Evolutionary conservation across 2,888 invertebrate genomes (phyloP), one percentile per base, ranked within the genome.

Genomic region (Lithophane leautieri): DNA sequence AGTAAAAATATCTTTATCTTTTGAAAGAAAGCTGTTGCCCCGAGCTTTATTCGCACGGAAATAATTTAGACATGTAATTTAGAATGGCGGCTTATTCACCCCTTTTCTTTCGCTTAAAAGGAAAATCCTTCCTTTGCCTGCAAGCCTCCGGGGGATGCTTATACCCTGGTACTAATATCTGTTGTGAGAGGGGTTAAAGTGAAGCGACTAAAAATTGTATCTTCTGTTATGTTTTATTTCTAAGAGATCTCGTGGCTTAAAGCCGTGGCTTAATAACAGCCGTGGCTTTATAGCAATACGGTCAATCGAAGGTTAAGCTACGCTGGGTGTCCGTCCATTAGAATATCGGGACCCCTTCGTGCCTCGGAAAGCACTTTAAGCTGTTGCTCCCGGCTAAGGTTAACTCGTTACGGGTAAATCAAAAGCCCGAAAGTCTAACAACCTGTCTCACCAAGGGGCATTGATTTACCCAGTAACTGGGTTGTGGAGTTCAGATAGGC

Each of bases 41-140:
- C 61, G 34, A 69, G 81, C 54, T 66, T 78, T 80, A 80, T 80
- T 70, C 79, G 65, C 61, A 56, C 79, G 79, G 75, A 80, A 75
- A 80, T 80, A 80, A 79, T 79, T 79, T 81, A 69, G 81, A 70
- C 81, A 79, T 80, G 81, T 79, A 70, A 81, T 79, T 79, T 81
- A 70, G 69, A 75, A 80, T 56, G 73, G 75, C 60, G 79, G 81
- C 81, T 79, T 79, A 79, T 75, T 80, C 70, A 44, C 70, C 81
- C 75, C 69, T 80, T 80, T 80, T 69, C 75, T 75, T 68, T 69
- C 34, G 76, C 54, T 74, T 80, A 54, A n/a, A 70, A 66, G 67
- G 63, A 78, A 60, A 79, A 79, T 78, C 73, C 56, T 67, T 79
- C 54, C 12, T 60, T 60, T 65, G 80, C 65, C 65, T 58, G 28